Evolutionary conservation across 2,888 invertebrate genomes (phyloP), one percentile per base, ranked within the genome.

Genomic region (Scaptodrosophila latifasciaeformis): DNA sequence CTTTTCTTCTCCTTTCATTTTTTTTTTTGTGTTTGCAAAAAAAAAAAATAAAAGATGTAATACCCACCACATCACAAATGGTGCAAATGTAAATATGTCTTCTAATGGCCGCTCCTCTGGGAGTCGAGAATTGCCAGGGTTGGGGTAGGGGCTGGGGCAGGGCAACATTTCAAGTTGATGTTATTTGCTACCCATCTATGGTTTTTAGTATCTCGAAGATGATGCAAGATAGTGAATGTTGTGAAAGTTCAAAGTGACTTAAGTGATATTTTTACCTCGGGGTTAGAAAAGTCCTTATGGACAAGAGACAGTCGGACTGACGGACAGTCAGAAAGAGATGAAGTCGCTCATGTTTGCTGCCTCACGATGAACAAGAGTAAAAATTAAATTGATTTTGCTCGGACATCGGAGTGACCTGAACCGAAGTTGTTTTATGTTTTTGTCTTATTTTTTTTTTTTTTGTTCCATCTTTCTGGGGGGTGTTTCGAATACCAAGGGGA

Each of bases 321-420:
- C n/a, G n/a, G n/a, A n/a, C n/a, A n/a, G n/a, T n/a, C n/a, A n/a
- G n/a, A n/a, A n/a, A n/a, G n/a, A n/a, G n/a, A n/a, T n/a, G n/a
- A n/a, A n/a, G 44, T 37, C 40, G 47, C 44, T 52, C 49, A 55
- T 45, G 62, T 58, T 49, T 50, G 50, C 52, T 48, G 37, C 29
- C 29, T 42, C 58, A 49, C 55, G 53, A 39, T 56, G 62, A 66
- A 62, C 68, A 75, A 61, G 71, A 62, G 69, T 61, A 66, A 76
- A 71, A 76, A 72, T 76, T 68, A 75, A 75, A 75, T 75, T 75
- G 79, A 75, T 79, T 75, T 71, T 76, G 42, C 60, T 58, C 12
- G 70, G 59, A 69, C 79, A 78, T 62, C 49, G 55, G 54, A 42
- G 46, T 55, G 55, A 62, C 61, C 60, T 54, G 53, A 50, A 49